Percentiles rank a stretch among this genome's conserved stretches.
phyloP scores from a whole-genome alignment of 2,888 invertebrate species.

The Synanthedon vespiformis region DNA sequence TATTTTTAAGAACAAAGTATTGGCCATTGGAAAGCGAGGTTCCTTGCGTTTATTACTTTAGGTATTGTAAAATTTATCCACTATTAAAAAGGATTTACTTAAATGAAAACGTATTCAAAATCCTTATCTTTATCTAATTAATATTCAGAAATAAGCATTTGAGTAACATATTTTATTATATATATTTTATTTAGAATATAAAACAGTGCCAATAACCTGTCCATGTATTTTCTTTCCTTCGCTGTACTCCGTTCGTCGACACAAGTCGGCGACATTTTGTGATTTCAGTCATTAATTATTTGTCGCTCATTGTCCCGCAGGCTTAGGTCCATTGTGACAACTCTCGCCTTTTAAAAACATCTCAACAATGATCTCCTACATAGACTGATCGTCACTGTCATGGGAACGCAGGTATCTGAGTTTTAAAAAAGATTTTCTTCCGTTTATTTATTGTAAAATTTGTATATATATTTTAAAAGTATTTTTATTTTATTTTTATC shows the following conservation, averaged over 20 bases:
- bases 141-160: neutral
- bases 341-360: constrained; percentile 60
- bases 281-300: constrained; percentile 67
- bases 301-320: constrained; percentile 56
- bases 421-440: too few species aligned
- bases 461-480: too few species aligned
- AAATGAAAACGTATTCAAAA: neutral
- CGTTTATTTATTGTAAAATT: too few species aligned
- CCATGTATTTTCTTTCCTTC: constrained; percentile 16
- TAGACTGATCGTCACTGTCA: constrained; percentile 51
- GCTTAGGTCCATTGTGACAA: constrained; percentile 62
- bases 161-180: too few species aligned
- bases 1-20: too few species aligned
- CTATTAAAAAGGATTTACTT: too few species aligned
- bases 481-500: too few species aligned
- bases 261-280: constrained; percentile 58
- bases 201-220: constrained; percentile 1
- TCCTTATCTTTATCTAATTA: neutral
- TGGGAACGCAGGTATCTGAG: constrained; percentile 40
- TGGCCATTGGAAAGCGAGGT: too few species aligned
- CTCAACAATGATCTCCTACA: constrained; percentile 46
- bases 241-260: constrained; percentile 32
- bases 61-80: too few species aligned
- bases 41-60: too few species aligned
- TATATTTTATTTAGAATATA: neutral